Evolutionary conservation across 2,113 vertebrate species (phyloP), one percentile per base, ranked within the genome.

Genomic region (Seriola aureovittata): DNA sequence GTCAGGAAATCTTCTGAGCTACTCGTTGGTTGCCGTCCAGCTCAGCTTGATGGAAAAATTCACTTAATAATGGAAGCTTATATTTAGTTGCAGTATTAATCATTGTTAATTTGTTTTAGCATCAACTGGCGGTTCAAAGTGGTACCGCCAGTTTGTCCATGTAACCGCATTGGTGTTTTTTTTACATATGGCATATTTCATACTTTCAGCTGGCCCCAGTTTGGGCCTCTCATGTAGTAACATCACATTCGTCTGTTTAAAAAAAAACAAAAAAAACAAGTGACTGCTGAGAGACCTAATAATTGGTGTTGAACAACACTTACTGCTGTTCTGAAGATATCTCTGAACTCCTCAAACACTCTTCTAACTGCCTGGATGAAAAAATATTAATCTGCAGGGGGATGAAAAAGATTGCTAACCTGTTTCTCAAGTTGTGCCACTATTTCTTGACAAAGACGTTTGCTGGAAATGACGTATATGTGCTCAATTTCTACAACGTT

Each of bases 21-120:
- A 58, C 91, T 91, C 80, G 71, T 85, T 89, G 85, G 80, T 81
- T 0, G 8, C 79, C 21, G 32, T 85, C 88, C 84, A 89, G 76
- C 90, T 81, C 85, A 76, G 85, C 88, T 82, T 75, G 75, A 87
- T 84, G 85, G 89, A 88, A 90, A 90, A 71, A 78, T 72, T 82
- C 68, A 62, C 68, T 70, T 82, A 81, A 72, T 88, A 88, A 88
- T 69, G 71, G 21, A 71, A 77, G 78, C 85, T 84, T 83, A 69
- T 75, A 72, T 81, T 85, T 64, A 75, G 82, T 66, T 42, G 58
- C 16, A 46, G 63, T 5, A 21, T 76, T 57, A 64, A 78, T 69
- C 62, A 34, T 64, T 71, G 10, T 81, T 58, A 2, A 74, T 80
- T 82, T 62, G 67, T 25, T 29, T 66, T 4, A 70, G 16, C 71